A percentile compares a stretch with the other conserved stretches of the same genome.
These are phyloP conservation scores for Aythya baeri DNA, from an alignment of 2,113 vertebrate genomes.

Conservation along the genomic window DNA sequence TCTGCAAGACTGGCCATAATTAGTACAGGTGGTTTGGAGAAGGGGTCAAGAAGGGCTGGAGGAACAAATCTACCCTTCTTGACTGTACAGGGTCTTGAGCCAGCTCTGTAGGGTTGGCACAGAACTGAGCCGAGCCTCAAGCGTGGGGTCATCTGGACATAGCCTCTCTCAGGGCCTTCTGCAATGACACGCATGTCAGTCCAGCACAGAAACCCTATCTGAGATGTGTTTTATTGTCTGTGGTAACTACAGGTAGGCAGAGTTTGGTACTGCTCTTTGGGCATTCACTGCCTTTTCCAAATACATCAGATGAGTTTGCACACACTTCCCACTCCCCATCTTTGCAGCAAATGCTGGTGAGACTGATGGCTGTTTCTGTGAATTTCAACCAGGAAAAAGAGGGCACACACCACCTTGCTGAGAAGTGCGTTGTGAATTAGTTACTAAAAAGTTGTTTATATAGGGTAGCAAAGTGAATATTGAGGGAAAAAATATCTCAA, in stretches of 20 bases:
- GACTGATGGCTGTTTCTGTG: not conserved
- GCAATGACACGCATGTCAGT: not conserved
- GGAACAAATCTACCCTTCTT: not conserved
- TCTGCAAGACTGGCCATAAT: not conserved
- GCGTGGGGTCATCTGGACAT: not conserved
- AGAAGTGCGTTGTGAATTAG: not conserved
- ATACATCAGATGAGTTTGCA: not conserved
- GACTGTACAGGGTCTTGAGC: rapidly evolving
- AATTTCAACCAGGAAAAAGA: not conserved
- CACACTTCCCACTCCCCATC: not conserved
- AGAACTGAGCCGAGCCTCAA: not conserved
- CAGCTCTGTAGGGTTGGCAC: not conserved
- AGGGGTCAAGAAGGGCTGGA: not conserved
- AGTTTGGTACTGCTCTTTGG: not conserved
- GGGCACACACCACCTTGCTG: not conserved
- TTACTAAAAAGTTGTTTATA: not conserved
- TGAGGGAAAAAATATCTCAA: not conserved
- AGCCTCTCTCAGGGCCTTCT: not conserved
- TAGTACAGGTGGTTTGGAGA: not conserved
- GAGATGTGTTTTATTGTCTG: not conserved
- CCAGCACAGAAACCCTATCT: not conserved
- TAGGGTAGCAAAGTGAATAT: not conserved
- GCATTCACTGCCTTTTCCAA: not conserved
- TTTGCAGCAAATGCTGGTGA: not conserved
- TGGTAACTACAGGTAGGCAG: not conserved